Percentiles rank a stretch among this genome's conserved stretches.
phyloP scores from a whole-genome alignment of 2,113 vertebrate species.

The Notothenia coriiceps region DNA sequence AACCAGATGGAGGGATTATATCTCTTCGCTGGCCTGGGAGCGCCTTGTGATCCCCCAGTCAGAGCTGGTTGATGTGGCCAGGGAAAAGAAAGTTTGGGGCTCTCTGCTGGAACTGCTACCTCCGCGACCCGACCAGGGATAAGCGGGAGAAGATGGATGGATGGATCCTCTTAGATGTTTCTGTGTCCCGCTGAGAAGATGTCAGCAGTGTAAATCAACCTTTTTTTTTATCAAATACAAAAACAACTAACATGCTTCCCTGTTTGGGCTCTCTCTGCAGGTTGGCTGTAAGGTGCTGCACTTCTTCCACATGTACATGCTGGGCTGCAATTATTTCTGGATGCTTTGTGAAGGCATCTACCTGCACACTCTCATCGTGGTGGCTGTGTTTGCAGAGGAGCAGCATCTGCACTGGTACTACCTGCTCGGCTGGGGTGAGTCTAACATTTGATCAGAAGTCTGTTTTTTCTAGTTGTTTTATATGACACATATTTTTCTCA shows the following conservation, averaged over 20 bases:
- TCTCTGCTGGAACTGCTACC: too few species aligned
- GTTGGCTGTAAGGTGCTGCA: constrained; percentile 94
- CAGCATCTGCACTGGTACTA: constrained; percentile 96
- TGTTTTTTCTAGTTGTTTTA: too few species aligned
- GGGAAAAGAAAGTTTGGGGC: too few species aligned
- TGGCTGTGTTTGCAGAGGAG: constrained; percentile 93
- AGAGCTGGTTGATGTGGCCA: too few species aligned
- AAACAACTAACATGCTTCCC: background rate
- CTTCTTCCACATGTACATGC: constrained; percentile 96
- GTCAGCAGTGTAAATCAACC: background rate
- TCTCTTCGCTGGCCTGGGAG: too few species aligned
- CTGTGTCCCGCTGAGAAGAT: constrained; percentile 30
- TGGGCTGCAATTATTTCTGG: constrained; percentile 99
- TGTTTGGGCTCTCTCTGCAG: constrained; percentile 77
- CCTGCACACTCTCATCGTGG: constrained; percentile 95
- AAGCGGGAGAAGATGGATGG: too few species aligned
- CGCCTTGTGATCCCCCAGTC: too few species aligned
- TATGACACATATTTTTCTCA: too few species aligned
- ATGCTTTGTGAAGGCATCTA: constrained; percentile 99
- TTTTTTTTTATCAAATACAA: background rate
- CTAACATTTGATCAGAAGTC: background rate
- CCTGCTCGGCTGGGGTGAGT: constrained; percentile 98
- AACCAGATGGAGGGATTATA: too few species aligned
- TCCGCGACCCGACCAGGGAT: too few species aligned
- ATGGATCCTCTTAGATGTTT: background rate